Percentiles rank a stretch among this genome's conserved stretches.
Evolutionary conservation across 2,113 vertebrate genomes (phyloP).

Genomic region (Upupa epops): DNA sequence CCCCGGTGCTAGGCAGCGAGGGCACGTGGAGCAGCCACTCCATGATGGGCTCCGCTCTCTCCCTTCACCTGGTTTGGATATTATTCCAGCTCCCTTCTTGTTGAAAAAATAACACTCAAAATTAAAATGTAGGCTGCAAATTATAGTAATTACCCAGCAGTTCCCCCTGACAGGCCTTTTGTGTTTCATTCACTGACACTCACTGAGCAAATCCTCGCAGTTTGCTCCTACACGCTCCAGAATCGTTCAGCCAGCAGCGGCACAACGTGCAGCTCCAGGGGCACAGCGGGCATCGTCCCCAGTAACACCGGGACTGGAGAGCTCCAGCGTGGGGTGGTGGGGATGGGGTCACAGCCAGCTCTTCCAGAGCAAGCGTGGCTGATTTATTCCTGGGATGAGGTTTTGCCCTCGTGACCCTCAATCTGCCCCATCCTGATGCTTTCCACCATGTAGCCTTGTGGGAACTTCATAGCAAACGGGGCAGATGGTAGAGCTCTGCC

Average conservation of each 20-base stretch:
- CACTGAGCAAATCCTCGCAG: slow-evolving; percentile 41
- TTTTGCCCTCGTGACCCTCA: rapidly evolving
- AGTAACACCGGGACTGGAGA: neutral
- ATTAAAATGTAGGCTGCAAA: slow-evolving; percentile 63
- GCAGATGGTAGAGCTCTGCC: neutral
- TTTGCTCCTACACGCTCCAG: neutral
- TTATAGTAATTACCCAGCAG: slow-evolving; percentile 55
- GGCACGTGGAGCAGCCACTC: neutral
- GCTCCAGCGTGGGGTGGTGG: neutral
- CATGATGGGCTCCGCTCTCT: neutral
- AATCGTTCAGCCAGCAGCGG: neutral
- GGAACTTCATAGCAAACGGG: rapidly evolving
- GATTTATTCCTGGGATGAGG: rapidly evolving
- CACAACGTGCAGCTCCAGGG: neutral
- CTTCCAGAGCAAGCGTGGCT: neutral
- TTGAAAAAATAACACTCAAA: slow-evolving; percentile 53
- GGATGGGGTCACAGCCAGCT: neutral
- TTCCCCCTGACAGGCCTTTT: slow-evolving; percentile 60
- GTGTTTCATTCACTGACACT: slow-evolving; percentile 50
- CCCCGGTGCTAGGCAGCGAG: neutral
- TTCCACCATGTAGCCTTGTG: rapidly evolving
- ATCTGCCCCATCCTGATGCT: rapidly evolving
- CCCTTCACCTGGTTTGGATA: slow-evolving; percentile 25
- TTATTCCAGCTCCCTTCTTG: slow-evolving; percentile 53
- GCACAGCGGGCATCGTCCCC: rapidly evolving